Percentiles rank a stretch among this genome's conserved stretches.
Evolutionary conservation across 2,888 invertebrate genomes (phyloP).

Genomic region (Drosophila testacea): DNA sequence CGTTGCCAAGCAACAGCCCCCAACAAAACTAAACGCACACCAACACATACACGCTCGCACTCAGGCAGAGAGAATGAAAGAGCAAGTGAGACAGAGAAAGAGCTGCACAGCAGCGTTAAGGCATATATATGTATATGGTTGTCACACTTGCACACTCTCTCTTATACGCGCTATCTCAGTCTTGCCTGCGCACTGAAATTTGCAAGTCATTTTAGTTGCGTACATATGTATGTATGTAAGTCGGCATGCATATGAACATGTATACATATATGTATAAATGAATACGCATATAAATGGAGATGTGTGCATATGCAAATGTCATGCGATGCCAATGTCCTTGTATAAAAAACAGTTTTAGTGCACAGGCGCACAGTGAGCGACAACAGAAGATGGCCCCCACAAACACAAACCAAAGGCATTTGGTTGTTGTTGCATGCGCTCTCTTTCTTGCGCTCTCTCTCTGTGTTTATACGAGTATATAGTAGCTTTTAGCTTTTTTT

Average conservation of each 20-base stretch:
- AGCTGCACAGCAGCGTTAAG: background rate
- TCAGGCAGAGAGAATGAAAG: constrained; percentile 2
- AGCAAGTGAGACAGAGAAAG: constrained; percentile 12
- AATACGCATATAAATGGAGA: constrained; percentile 4
- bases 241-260: background rate
- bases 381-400: constrained; percentile 33
- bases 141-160: constrained; percentile 22
- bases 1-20: constrained; percentile 49
- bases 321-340: constrained; percentile 85
- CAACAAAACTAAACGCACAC: constrained; percentile 3
- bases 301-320: constrained; percentile 31
- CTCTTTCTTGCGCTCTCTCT: constrained; percentile 6
- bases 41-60: background rate
- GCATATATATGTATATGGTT: constrained; percentile 3
- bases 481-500: constrained; percentile 25
- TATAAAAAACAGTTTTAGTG: constrained; percentile 84
- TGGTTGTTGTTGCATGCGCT: background rate
- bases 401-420: constrained; percentile 1
- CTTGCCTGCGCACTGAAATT: constrained; percentile 16
- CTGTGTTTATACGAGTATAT: background rate
- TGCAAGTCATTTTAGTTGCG: constrained; percentile 5
- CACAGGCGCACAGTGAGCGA: constrained; percentile 77
- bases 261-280: background rate
- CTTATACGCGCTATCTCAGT: constrained; percentile 16
- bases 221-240: background rate